These are phyloP conservation scores for Muscicapa adusta DNA, from an alignment of 2,113 vertebrate genomes.

Conservation along the genomic window DNA sequence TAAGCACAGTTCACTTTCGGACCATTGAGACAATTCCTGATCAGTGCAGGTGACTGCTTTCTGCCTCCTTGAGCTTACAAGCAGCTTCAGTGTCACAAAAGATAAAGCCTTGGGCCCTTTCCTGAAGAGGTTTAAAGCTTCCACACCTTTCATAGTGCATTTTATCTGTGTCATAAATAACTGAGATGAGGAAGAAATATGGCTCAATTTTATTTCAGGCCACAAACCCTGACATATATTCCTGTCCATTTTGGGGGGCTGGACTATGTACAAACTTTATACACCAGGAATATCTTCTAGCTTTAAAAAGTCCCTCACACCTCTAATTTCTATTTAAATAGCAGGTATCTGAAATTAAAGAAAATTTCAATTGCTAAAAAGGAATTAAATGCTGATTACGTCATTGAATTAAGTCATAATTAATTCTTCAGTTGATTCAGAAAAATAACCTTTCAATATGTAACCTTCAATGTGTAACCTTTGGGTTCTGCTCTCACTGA, in stretches of 20 bases:
- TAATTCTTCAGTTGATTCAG: not conserved
- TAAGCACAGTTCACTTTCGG: constrained; percentile 52
- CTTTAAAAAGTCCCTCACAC: not conserved
- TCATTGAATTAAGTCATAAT: not conserved
- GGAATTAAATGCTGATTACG: not conserved
- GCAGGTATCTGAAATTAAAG: not conserved
- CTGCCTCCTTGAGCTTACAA: not conserved
- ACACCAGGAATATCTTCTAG: not conserved
- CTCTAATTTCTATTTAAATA: not conserved
- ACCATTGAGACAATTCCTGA: not conserved
- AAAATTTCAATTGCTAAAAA: not conserved
- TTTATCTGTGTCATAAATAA: not conserved
- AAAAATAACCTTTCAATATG: not conserved
- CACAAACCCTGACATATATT: not conserved
- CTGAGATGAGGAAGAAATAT: not conserved
- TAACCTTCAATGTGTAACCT: not conserved
- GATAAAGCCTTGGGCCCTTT: not conserved
- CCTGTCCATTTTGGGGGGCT: not conserved
- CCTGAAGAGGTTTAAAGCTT: not conserved
- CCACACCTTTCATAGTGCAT: not conserved
- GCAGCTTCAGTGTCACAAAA: not conserved
- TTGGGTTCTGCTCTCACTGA: not conserved
- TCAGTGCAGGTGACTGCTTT: not conserved
- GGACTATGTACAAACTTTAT: not conserved
- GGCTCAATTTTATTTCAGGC: not conserved